Evolutionary conservation across 2,888 invertebrate species (phyloP).

Genomic region (Abrostola triplasia): DNA sequence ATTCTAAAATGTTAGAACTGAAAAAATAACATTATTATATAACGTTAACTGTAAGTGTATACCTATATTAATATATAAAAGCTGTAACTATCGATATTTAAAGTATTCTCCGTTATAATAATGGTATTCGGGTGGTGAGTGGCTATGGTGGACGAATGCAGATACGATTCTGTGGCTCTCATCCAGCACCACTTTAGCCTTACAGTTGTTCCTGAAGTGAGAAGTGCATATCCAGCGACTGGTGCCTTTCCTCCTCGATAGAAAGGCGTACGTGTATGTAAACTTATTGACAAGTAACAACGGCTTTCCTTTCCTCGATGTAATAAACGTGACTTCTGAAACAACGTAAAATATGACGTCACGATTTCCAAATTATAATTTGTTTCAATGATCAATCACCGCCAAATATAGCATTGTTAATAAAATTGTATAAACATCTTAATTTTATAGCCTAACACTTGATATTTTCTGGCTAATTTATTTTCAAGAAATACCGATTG

Average conservation of each 20-base stretch:
- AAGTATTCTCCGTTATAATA: conserved; percentile 30
- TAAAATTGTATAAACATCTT: too few species aligned
- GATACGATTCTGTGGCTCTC: conserved; percentile 9
- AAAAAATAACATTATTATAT: too few species aligned
- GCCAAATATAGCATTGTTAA: too few species aligned
- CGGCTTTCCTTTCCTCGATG: neutral
- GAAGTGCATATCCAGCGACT: conserved; percentile 36
- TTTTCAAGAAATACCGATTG: too few species aligned
- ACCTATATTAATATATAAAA: too few species aligned
- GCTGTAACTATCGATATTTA: conserved; percentile 17
- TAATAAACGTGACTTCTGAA: neutral
- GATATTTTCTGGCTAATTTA: too few species aligned
- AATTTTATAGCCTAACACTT: too few species aligned
- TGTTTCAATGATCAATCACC: too few species aligned
- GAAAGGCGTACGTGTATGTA: neutral
- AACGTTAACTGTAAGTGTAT: too few species aligned
- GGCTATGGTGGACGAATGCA: conserved; percentile 12
- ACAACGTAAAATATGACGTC: neutral
- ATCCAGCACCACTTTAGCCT: conserved; percentile 22
- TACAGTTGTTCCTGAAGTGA: conserved; percentile 16
- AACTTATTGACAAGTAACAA: neutral
- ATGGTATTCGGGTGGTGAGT: conserved; percentile 30
- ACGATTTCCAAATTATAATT: too few species aligned
- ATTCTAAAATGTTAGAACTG: too few species aligned
- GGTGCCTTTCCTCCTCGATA: neutral